Conservation (phyloP, 2,113 vertebrate species). For the Alaudala cheleensis region DNA sequence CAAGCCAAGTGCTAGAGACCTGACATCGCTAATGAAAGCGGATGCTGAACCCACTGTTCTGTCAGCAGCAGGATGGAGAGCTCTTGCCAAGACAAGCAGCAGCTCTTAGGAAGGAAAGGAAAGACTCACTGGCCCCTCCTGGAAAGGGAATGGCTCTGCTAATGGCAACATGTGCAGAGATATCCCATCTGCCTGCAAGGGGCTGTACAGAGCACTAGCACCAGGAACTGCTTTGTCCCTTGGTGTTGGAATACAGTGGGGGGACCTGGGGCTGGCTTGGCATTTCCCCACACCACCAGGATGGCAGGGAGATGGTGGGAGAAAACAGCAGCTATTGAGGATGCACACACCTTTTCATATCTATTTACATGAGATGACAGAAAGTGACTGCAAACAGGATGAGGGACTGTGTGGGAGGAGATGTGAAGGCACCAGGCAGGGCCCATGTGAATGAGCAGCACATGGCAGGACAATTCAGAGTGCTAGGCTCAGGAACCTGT, state of each 20-base stretch:
- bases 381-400: background rate
- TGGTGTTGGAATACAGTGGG: background rate
- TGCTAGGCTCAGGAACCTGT: background rate
- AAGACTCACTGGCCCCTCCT: background rate
- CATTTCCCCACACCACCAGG: fast-evolving
- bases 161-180: fast-evolving
- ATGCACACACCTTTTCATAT: background rate
- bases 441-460: constrained; percentile 6
- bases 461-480: background rate
- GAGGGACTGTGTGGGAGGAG: background rate
- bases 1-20: background rate
- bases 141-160: background rate
- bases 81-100: background rate
- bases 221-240: background rate
- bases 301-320: background rate
- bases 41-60: background rate
- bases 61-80: background rate
- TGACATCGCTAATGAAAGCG: background rate
- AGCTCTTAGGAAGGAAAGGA: background rate
- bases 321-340: background rate
- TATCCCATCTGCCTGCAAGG: background rate
- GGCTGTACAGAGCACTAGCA: background rate
- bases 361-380: background rate
- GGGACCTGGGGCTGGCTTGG: background rate
- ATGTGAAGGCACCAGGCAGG: background rate